Evolutionary conservation across 1,140 invertebrate genomes (phyloP), one percentile per base, ranked within the genome.

Genomic region (Epicauta chinensis): DNA sequence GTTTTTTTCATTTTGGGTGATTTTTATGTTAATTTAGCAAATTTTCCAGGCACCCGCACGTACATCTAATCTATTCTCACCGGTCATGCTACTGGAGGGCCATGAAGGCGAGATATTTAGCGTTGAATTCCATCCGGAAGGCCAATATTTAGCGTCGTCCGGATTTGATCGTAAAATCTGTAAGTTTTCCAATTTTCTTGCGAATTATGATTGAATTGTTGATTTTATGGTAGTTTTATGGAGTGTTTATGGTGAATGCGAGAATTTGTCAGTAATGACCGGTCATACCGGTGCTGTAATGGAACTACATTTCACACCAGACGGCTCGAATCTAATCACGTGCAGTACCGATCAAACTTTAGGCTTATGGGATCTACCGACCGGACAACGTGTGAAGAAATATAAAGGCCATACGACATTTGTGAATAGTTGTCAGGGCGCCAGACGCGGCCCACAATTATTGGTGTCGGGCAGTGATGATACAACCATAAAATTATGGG

Each of bases 131-230:
- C 93, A 97, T 72, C 94, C 95, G 1, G 93, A 98, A 71, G 96
- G 97, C 15, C 84, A 91, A 59, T 85, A 95, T 67, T 71, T 99
- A 14, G 92, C 93, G 6, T 95, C 94, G 0, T 86, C 89, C 30
- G 97, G 97, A n/a, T 96, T 93, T 72, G 97, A 99, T 69, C 77
- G 94, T 69, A 85, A 93, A 74, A 95, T 99, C 57, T 93, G 94
- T 97, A 79, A 84, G 87, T 82, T 42, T 15, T 35, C 3, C 5
- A 34, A 3, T 37, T 41, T 36, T 49, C 15, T n/a, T 44, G n/a
- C n/a, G n/a, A n/a, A n/a, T n/a, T n/a, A 12, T 30, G 9, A 6
- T 30, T 14, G 16, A 30, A 46, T 16, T 16, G 42, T 5, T 39
- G 7, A 23, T 14, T 16, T 43, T 53, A 64, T 77, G 80, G 47